A percentile compares a stretch with the other conserved stretches of the same genome.
phyloP scores from a whole-genome alignment of 2,113 vertebrate genomes.

The Riparia riparia region DNA sequence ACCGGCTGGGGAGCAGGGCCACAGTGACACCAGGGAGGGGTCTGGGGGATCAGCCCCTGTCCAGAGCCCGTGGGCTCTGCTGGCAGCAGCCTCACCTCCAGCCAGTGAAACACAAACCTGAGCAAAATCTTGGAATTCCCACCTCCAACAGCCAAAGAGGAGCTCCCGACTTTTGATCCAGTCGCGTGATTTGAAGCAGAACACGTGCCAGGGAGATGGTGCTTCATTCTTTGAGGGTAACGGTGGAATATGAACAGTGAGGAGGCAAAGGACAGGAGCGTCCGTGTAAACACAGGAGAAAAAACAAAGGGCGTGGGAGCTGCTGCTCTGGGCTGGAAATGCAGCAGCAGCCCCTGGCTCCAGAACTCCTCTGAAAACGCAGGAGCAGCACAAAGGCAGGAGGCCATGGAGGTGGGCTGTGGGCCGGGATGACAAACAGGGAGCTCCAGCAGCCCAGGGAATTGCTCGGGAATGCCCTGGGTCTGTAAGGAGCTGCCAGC shows the following conservation, averaged over 20 bases:
- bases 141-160: background rate
- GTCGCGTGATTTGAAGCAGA: background rate
- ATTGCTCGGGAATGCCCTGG: background rate
- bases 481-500: background rate
- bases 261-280: background rate
- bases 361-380: background rate
- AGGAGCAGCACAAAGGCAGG: background rate
- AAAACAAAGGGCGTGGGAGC: background rate
- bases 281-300: fast-evolving
- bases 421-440: fast-evolving
- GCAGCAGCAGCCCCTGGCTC: background rate
- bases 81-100: background rate
- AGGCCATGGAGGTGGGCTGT: background rate
- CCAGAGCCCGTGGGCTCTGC: background rate
- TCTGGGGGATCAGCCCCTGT: background rate
- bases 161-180: background rate
- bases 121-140: background rate
- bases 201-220: background rate
- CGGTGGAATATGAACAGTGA: fast-evolving
- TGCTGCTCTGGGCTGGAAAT: background rate
- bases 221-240: background rate
- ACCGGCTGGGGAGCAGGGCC: no score
- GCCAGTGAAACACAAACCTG: background rate
- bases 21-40: no score
- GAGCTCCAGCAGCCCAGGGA: no score